Evolutionary conservation across 2,113 vertebrate species (phyloP), one percentile per base, ranked within the genome.

Genomic region (Dicrurus megarhynchus): DNA sequence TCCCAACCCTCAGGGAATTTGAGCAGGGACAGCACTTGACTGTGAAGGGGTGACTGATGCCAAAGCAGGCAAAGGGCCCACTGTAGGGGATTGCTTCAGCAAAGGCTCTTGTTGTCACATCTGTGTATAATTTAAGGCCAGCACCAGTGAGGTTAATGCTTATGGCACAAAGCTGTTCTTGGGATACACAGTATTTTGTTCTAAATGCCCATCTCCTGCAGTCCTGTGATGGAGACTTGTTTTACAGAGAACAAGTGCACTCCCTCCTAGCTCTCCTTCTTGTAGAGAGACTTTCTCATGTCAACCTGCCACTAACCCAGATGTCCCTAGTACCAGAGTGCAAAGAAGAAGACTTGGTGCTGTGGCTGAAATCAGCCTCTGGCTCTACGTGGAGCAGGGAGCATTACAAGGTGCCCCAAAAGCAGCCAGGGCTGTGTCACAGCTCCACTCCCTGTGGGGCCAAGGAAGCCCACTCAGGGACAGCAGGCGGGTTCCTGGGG

Each of bases 401-500:
- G 33, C 28, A 15, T 83, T 57, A 57, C 53, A 37, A 30, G 11
- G 17, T 41, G 18, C 13, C 26, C 26, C 0, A 0, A 60, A 69
- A 80, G 23, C 68, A 80, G 5, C 22, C 0, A 1, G 60, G 33
- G 16, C 21, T 35, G 17, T 41, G 28, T 19, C 50, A 17, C 27
- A 89, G 18, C 24, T 68, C 28, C 42, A 8, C 21, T 57, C 24
- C 28, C 42, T 35, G 55, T 1, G 1, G 50, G 26, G 32, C 46
- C 7, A 6, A 61, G 69, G n/a, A 50, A 76, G 41, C 13, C 37
- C 23, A 7, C 47, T 50, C 23, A 63, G 37, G 39, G 41, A 9
- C 55, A 65, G 32, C 32, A 53, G 17, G 9, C 1, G 5, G 26
- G 10, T 35, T 87, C 46, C 64, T 8, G 3, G 12, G n/a, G 35